These are phyloP conservation scores for Gymnodraco acuticeps DNA, from an alignment of 2,797 vertebrate species.

Conservation along the genomic window DNA sequence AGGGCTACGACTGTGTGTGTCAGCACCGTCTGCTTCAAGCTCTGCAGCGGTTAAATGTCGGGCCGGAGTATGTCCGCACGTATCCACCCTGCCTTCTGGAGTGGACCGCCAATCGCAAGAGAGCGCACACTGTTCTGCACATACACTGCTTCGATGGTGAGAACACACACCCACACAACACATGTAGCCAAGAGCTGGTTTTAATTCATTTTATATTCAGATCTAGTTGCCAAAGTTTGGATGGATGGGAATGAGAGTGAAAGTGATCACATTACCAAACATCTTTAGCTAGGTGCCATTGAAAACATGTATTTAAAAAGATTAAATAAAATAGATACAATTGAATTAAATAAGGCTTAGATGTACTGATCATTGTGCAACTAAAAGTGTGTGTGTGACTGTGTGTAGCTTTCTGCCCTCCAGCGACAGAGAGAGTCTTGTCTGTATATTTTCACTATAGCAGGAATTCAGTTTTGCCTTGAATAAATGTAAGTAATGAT, in stretches of 20 bases:
- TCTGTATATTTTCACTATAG: neutral
- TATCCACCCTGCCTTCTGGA: conserved; percentile 92
- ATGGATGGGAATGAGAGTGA: neutral
- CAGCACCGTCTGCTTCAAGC: conserved; percentile 94
- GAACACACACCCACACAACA: conserved; percentile 18
- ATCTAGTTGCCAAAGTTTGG: neutral
- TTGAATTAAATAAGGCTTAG: neutral
- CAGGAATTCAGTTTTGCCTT: neutral
- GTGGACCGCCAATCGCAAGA: conserved; percentile 90
- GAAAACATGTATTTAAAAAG: neutral
- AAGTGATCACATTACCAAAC: neutral
- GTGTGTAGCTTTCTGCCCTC: neutral
- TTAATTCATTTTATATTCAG: neutral
- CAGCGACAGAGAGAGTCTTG: neutral
- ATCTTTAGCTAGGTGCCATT: neutral
- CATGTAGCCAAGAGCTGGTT: neutral
- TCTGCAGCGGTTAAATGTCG: conserved; percentile 82
- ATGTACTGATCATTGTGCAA: neutral
- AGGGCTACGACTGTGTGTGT: conserved; percentile 91
- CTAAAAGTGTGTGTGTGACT: neutral
- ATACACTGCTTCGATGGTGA: conserved; percentile 92
- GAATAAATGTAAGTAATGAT: neutral
- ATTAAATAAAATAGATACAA: no score
- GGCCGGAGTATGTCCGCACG: conserved; percentile 79
- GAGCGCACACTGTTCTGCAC: conserved; percentile 90